phyloP scores from a whole-genome alignment of 2,113 vertebrate genomes.

The human region GRCh38 chr3:34051501-34052000 shows the following conservation, averaged over 20 bases:
- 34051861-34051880: background rate
- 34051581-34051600: background rate
- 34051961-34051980: background rate
- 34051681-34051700: background rate
- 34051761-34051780: background rate
- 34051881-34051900: background rate
- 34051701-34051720: background rate
- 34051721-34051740: background rate
- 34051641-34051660: background rate
- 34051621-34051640: background rate
- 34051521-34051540: background rate
- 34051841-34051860: background rate
- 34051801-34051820: background rate
- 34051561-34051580: slow-evolving; percentile 17
- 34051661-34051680: background rate
- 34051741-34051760: background rate
- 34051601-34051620: background rate
- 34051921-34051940: background rate
- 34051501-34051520: background rate
- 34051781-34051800: background rate
- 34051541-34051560: background rate
- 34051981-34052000: background rate
- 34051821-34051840: background rate
- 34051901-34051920: background rate
- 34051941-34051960: background rate